Percentiles rank a stretch among this genome's conserved stretches.
Conservation (phyloP, 2,113 vertebrate species). For the Dasyprocta punctata region DNA sequence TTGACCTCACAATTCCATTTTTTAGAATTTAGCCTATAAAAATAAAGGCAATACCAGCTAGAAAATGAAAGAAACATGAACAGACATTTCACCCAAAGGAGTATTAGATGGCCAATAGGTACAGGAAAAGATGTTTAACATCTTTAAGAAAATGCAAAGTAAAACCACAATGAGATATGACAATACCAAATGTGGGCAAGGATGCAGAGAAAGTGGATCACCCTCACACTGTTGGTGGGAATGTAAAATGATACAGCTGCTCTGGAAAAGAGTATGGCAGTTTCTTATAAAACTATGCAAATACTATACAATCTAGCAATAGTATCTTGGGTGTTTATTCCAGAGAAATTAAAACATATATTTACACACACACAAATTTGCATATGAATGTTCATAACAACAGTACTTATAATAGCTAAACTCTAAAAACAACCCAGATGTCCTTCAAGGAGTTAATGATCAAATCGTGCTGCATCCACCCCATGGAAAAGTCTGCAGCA, state of each 20-base stretch:
- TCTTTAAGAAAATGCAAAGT: neutral
- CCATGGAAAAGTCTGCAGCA: neutral
- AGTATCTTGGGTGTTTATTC: neutral
- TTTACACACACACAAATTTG: neutral
- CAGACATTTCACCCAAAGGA: neutral
- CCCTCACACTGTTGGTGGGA: neutral
- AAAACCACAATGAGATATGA: neutral
- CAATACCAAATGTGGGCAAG: neutral
- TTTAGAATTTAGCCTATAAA: conserved; percentile 13
- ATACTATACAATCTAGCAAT: neutral
- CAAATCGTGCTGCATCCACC: neutral
- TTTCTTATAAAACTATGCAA: neutral
- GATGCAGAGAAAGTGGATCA: neutral
- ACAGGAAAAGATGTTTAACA: neutral
- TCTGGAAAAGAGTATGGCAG: neutral
- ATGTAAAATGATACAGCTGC: neutral
- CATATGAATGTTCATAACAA: neutral
- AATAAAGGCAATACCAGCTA: neutral
- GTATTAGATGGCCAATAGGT: neutral
- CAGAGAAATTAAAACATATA: neutral
- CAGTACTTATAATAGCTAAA: neutral
- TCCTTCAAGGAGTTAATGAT: neutral
- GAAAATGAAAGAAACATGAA: conserved; percentile 11
- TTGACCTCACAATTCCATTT: neutral
- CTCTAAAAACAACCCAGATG: neutral